Percentiles rank a stretch among this genome's conserved stretches.
Evolutionary conservation across 1,140 invertebrate species (phyloP).

Genomic region (Drosophila guanche): DNA sequence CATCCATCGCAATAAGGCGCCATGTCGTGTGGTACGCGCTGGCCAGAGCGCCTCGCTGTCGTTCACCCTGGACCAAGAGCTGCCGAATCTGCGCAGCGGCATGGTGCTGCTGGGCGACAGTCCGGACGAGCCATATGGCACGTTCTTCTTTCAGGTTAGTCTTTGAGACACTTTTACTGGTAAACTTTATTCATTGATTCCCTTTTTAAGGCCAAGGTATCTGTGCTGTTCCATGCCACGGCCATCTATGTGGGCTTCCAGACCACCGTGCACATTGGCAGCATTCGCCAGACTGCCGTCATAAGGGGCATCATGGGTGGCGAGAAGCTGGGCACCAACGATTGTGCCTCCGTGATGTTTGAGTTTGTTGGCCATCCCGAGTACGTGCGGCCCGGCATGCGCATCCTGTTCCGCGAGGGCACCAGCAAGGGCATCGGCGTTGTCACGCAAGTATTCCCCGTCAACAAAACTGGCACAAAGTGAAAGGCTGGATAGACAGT

Average conservation of each 20-base stretch:
- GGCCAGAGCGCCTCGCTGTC: slow-evolving; percentile 96
- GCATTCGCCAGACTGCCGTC: slow-evolving; percentile 96
- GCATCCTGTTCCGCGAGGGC: slow-evolving; percentile 95
- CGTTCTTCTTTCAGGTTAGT: slow-evolving; percentile 93
- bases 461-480: slow-evolving; percentile 70
- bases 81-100: slow-evolving; percentile 90
- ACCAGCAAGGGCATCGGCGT: slow-evolving; percentile 95
- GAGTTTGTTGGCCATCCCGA: slow-evolving; percentile 95
- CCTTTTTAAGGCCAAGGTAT: slow-evolving; percentile 90
- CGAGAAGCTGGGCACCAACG: slow-evolving; percentile 88
- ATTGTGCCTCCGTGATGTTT: slow-evolving; percentile 94
- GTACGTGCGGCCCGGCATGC: slow-evolving; percentile 93
- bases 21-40: slow-evolving; percentile 93
- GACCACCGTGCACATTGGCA: slow-evolving; percentile 97
- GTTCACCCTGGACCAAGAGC: slow-evolving; percentile 85
- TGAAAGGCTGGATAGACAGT: slow-evolving; percentile 18
- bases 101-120: slow-evolving; percentile 89
- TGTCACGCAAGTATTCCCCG: slow-evolving; percentile 92
- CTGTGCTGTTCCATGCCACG: slow-evolving; percentile 90
- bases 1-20: slow-evolving; percentile 95
- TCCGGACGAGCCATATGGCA: slow-evolving; percentile 86
- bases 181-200: slow-evolving; percentile 11
- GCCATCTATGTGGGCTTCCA: slow-evolving; percentile 95
- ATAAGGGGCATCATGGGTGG: slow-evolving; percentile 86
- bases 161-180: slow-evolving; percentile 1